A percentile compares a stretch with the other conserved stretches of the same genome.
Evolutionary conservation across 2,113 vertebrate species (phyloP).

Genomic region (Dasypus novemcinctus): DNA sequence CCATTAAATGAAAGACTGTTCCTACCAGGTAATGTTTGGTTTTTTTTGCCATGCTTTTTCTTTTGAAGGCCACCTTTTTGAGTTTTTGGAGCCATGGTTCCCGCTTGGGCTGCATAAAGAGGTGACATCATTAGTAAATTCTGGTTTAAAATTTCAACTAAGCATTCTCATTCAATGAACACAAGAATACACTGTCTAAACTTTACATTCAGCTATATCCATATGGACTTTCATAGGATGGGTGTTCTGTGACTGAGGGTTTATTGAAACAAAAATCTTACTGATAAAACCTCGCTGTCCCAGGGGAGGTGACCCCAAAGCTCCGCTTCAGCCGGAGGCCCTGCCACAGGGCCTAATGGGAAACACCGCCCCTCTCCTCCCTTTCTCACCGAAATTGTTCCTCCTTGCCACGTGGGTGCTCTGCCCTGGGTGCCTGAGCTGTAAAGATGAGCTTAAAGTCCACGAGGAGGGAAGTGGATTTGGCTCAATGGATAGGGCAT

Average conservation of each 20-base stretch:
- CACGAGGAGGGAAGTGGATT: too few relatives aligned
- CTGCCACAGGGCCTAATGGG: not conserved
- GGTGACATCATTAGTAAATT: not conserved
- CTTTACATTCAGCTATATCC: not conserved
- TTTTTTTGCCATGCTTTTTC: constrained; percentile 63
- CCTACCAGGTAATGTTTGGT: constrained; percentile 50
- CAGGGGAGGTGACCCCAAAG: not conserved
- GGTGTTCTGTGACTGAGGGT: not conserved
- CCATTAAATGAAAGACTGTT: constrained; percentile 19
- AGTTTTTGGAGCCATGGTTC: constrained; percentile 74
- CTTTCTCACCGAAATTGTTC: not conserved
- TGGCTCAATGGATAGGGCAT: too few relatives aligned
- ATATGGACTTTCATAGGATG: not conserved
- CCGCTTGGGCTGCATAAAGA: constrained; percentile 65
- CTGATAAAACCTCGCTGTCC: not conserved
- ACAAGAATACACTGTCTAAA: not conserved
- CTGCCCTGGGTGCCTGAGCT: not conserved
- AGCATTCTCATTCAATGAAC: not conserved
- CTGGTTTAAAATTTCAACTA: not conserved
- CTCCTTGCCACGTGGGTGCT: not conserved
- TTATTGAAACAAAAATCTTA: not conserved
- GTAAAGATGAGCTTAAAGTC: not conserved
- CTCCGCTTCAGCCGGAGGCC: not conserved
- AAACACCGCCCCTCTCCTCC: accelerated
- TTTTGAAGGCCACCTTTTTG: constrained; percentile 19